Conservation (phyloP, 2,888 invertebrate genomes). For the Rotaria macrura region DNA sequence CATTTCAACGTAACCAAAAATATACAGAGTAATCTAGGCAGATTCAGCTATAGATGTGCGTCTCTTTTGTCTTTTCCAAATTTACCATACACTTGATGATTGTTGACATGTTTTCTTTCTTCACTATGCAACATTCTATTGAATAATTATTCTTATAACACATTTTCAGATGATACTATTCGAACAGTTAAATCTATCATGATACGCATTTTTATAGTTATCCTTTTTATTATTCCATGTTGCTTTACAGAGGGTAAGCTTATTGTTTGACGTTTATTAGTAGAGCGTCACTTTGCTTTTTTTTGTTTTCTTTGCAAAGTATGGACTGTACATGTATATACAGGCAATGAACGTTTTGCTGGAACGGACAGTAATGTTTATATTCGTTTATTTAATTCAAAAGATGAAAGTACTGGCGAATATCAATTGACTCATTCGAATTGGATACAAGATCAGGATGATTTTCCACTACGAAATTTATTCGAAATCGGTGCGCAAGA, state of each 20-base stretch:
- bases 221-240: background rate
- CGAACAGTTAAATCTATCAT: background rate
- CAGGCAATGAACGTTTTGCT: background rate
- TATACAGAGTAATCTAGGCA: background rate
- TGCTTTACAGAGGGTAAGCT: background rate
- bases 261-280: background rate
- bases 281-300: too few relatives aligned
- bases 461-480: background rate
- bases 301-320: background rate
- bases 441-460: background rate
- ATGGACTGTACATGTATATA: background rate
- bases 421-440: background rate
- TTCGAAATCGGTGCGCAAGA: background rate
- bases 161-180: background rate
- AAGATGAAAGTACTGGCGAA: background rate
- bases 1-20: background rate
- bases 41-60: too few relatives aligned
- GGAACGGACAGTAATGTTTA: background rate
- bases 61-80: background rate
- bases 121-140: background rate
- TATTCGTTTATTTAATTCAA: background rate
- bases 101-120: background rate
- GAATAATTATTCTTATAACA: background rate
- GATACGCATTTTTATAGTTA: background rate
- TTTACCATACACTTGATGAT: background rate